A percentile compares a stretch with the other conserved stretches of the same genome.
These are phyloP conservation scores for Nibea coibor DNA, from an alignment of 2,113 vertebrate genomes.

Conservation along the genomic window DNA sequence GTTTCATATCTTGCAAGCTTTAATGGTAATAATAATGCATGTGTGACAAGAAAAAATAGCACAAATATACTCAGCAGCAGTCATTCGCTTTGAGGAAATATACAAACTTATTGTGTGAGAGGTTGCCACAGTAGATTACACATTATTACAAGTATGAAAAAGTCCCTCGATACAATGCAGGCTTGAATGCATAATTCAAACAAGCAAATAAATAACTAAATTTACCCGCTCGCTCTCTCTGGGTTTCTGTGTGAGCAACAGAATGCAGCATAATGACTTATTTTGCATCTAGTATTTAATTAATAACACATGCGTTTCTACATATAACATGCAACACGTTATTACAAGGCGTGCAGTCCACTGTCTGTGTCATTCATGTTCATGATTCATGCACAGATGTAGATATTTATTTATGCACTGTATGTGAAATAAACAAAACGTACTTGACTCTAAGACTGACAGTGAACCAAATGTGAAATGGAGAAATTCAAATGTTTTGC, in stretches of 20 bases:
- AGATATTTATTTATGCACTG: conserved; percentile 4
- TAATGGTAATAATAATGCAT: conserved; percentile 55
- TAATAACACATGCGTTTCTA: conserved; percentile 33
- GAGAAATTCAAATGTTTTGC: background rate
- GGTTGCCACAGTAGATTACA: conserved; percentile 32
- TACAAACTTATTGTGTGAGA: conserved; percentile 26
- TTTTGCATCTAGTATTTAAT: conserved; percentile 22
- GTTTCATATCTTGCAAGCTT: conserved; percentile 56
- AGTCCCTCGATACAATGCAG: background rate
- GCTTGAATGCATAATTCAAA: conserved; percentile 28
- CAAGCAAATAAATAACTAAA: conserved; percentile 39
- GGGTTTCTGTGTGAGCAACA: background rate
- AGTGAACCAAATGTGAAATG: background rate
- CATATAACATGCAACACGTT: conserved; percentile 40
- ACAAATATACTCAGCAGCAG: conserved; percentile 44
- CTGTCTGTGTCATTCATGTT: background rate
- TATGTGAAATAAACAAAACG: background rate
- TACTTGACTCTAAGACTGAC: conserved; percentile 1
- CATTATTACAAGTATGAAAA: conserved; percentile 26
- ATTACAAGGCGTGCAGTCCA: background rate
- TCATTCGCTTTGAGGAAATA: conserved; percentile 11
- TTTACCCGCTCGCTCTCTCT: background rate
- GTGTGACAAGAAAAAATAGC: conserved; percentile 27
- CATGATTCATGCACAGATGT: conserved; percentile 27
- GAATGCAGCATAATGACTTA: conserved; percentile 3